Base-by-base conservation (phyloP, 2,888 invertebrate species). In the Yponomeuta plumbellus region DNA sequence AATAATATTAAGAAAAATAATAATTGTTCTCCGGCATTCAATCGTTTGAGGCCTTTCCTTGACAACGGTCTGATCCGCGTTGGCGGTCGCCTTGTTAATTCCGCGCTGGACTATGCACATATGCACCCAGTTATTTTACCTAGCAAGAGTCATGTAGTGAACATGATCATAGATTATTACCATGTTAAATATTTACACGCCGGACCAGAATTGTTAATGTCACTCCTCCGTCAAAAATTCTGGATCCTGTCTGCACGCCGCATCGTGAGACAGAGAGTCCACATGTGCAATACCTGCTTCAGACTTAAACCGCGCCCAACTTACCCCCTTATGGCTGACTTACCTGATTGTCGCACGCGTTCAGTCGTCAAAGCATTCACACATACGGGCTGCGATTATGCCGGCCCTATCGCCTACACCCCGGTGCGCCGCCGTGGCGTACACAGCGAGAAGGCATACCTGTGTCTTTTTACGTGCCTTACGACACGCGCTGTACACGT, bases 41-140 rank as follows among this genome's bases (percentile, higher is more conserved):
- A 56, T 20, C 17, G 56, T 20, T 20, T 56, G 56, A 20, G n/a
- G 3, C 56, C 56, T 20, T 56, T 56, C 56, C 11, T 56, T 20
- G 56, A 56, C 20, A 56, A 56, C 20, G 56, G 56, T 56, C 20
- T 56, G 56, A 56, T 56, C 56, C 56, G 56, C 56, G 56, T 56
- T 17, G 56, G 56, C 6, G 56, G 56, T 20, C 56, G 56, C n/a
- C 56, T 56, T 20, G n/a, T 6, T 56, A 17, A 56, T 20, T 17
- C 56, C 20, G 56, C 17, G 17, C 56, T 56, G 56, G n/a, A 17
- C 6, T 56, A 13, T 56, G 11, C 2, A 20, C 56, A 56, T 20
- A 17, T 2, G 17, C 56, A 56, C 17, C 56, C 56, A 20, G 17
- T 56, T 10, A 20, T 56, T 17, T 56, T 56, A 20, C 13, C 56